Evolutionary conservation across 2,797 vertebrate genomes (phyloP), one percentile per base, ranked within the genome.

Genomic region (Lemur catta): DNA sequence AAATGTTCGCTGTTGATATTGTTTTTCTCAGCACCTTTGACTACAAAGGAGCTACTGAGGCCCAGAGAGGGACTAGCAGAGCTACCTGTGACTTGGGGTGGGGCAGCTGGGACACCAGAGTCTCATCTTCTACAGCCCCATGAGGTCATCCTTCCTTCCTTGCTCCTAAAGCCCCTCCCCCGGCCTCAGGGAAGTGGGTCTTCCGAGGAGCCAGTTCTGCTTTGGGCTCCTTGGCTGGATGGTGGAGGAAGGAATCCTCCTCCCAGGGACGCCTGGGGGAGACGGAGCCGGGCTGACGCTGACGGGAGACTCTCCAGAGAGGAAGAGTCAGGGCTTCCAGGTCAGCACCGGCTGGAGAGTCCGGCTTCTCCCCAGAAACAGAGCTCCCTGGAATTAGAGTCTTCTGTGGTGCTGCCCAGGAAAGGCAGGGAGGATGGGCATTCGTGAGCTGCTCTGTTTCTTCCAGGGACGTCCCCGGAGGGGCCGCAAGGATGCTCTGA

Each of bases 1-100:
- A 52, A 50, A 28, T 0, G 24, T 4, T 30, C 3, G 0, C 4
- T 7, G 2, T 7, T 17, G 18, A 4, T 38, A 7, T 24, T 2
- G 6, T 10, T 24, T 41, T 43, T 28, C 75, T 59, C 33, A 2
- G 33, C 18, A 2, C n/a, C 50, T 46, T 57, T 8, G 3, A 12
- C 67, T 33, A 18, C n/a, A 11, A 43, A 26, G 7, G 59, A 30
- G 46, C 72, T 4, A 0, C 4, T 0, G 11, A 50, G 90, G 48
- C n/a, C 9, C 89, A 35, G 59, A 30, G 20, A 46, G 26, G 15
- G 38, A 41, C 17, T 0, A 2, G 9, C 10, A 71, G 30, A 30
- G 50, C 43, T 2, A 12, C 78, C 2, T 11, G 50, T 20, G 80
- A 48, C 13, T 65, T n/a, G 9, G 71, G 52, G 14, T 7, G n/a